These are phyloP conservation scores for Zele albiditarsus DNA, from an alignment of 2,888 invertebrate genomes.

Conservation along the genomic window DNA sequence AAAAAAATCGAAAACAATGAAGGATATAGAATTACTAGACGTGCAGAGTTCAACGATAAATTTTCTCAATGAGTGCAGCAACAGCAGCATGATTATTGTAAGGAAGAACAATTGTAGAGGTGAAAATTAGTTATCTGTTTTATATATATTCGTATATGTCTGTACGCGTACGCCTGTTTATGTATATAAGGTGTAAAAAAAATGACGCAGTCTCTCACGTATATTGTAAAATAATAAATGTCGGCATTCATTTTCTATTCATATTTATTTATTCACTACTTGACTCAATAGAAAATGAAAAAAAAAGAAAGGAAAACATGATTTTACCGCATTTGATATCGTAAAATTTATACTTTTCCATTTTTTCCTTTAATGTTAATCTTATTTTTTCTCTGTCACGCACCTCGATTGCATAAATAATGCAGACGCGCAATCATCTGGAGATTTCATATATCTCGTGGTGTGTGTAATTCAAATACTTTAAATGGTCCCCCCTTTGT, in stretches of 20 bases:
- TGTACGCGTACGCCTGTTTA: slow-evolving; percentile 44
- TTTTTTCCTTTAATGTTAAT: slow-evolving; percentile 14
- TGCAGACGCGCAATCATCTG: slow-evolving; percentile 18
- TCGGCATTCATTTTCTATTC: slow-evolving; percentile 27
- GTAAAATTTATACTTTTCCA: slow-evolving; percentile 23
- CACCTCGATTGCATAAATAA: not conserved
- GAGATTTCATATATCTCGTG: not conserved
- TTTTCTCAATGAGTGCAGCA: not conserved
- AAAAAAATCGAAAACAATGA: not conserved
- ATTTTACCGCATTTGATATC: slow-evolving; percentile 15
- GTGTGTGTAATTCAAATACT: slow-evolving; percentile 12
- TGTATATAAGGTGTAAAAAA: slow-evolving; percentile 42
- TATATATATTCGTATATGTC: slow-evolving; percentile 23
- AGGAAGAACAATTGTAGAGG: slow-evolving; percentile 16
- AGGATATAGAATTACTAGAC: not conserved
- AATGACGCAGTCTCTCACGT: slow-evolving; percentile 46
- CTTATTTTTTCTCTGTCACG: slow-evolving; percentile 1
- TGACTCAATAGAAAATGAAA: not conserved
- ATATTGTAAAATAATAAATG: slow-evolving; percentile 43
- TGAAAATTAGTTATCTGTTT: slow-evolving; percentile 9
- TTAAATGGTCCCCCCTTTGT: slow-evolving; percentile 24
- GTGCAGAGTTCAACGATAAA: slow-evolving; percentile 26
- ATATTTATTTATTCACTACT: slow-evolving; percentile 17
- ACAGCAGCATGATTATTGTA: slow-evolving; percentile 14
- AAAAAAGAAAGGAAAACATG: not conserved